Conservation (phyloP, 2,888 invertebrate species). For the Eueremaeus valkanovi region DNA sequence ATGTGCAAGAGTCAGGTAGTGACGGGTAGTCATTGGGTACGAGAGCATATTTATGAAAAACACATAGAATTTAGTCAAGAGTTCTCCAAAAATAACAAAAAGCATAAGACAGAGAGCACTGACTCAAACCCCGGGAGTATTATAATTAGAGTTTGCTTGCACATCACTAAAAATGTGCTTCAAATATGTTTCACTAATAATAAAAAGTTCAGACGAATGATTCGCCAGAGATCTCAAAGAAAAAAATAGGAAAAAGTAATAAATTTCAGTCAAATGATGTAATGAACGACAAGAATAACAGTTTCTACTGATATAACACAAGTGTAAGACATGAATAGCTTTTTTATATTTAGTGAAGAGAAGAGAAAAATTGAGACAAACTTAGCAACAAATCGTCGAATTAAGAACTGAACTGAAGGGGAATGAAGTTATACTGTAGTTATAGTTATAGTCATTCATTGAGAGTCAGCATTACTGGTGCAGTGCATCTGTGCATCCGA, state of each 20-base stretch:
- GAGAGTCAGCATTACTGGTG: neutral
- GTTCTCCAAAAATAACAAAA: too few relatives aligned
- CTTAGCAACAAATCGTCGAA: neutral
- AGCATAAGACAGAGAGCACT: too few relatives aligned
- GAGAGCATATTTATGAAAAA: too few relatives aligned
- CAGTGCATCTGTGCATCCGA: constrained; percentile 11
- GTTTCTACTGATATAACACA: constrained; percentile 1
- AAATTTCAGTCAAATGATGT: constrained; percentile 31
- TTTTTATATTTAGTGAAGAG: neutral
- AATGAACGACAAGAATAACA: constrained; percentile 13
- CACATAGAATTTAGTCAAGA: too few relatives aligned
- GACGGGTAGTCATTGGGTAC: too few relatives aligned
- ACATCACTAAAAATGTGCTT: too few relatives aligned
- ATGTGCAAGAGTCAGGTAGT: too few relatives aligned
- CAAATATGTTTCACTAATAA: constrained; percentile 13
- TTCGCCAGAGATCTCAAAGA: neutral
- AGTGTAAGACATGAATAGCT: constrained; percentile 6
- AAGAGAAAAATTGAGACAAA: constrained; percentile 3
- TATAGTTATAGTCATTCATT: neutral
- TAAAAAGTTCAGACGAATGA: neutral
- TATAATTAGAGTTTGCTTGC: too few relatives aligned
- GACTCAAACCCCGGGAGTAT: too few relatives aligned
- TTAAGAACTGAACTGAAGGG: neutral
- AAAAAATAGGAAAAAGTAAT: neutral
- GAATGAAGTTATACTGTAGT: neutral